phyloP scores from a whole-genome alignment of 2,888 invertebrate species.

The Eupithecia vulgata region DNA sequence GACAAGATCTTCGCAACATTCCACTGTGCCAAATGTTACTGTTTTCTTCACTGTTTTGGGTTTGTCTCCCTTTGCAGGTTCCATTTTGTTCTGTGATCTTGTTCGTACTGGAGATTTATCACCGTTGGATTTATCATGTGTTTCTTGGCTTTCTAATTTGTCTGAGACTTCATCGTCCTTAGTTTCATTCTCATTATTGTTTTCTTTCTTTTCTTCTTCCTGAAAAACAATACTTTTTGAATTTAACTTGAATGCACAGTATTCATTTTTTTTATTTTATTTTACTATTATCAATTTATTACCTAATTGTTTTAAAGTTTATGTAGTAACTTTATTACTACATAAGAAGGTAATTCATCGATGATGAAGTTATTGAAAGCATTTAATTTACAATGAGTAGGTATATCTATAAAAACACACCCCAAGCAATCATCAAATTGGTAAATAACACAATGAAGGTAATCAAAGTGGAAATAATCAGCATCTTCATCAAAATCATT shows the following conservation, averaged over 20 bases:
- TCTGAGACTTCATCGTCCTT: constrained; percentile 60
- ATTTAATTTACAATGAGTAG: neutral
- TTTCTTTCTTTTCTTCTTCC: constrained; percentile 83
- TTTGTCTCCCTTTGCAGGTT: constrained; percentile 72
- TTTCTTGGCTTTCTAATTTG: constrained; percentile 56
- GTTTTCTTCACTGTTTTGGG: constrained; percentile 85
- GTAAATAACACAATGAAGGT: neutral
- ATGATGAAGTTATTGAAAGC: neutral
- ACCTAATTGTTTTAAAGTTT: too few relatives aligned
- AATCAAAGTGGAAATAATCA: neutral
- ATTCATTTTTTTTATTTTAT: too few relatives aligned
- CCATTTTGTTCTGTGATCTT: constrained; percentile 82
- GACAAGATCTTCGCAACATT: constrained; percentile 85
- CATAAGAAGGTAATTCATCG: neutral
- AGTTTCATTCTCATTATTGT: constrained; percentile 71
- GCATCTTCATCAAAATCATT: neutral
- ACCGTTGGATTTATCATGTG: constrained; percentile 55
- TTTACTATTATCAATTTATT: too few relatives aligned
- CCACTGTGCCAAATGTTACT: constrained; percentile 86
- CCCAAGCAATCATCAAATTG: neutral
- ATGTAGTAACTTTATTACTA: too few relatives aligned
- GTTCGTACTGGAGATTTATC: constrained; percentile 78
- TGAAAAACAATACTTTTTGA: constrained; percentile 48
- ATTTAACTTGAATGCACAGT: neutral
- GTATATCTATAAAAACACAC: neutral